Conservation (phyloP, 2,888 invertebrate species). For the Epirrhoe alternata region DNA sequence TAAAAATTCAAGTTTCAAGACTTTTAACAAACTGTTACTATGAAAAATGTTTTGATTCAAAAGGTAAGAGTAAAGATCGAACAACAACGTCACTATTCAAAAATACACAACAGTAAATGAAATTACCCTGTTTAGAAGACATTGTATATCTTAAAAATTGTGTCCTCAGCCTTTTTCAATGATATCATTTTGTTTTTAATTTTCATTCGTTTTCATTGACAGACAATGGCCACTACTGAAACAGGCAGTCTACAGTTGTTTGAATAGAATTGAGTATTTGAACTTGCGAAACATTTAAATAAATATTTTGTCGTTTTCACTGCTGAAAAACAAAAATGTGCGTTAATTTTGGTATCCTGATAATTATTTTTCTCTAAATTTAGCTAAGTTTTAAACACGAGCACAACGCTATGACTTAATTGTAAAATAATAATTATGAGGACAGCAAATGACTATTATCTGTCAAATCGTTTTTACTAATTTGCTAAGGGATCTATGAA, state of each 20-base stretch:
- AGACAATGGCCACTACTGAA: constrained; percentile 51
- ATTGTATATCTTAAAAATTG: constrained; percentile 84
- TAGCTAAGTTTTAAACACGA: not conserved
- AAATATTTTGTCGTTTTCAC: not conserved
- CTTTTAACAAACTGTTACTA: constrained; percentile 42
- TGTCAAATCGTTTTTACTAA: constrained; percentile 68
- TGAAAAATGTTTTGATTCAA: constrained; percentile 54
- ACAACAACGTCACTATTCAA: constrained; percentile 58
- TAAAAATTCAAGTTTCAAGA: constrained; percentile 23
- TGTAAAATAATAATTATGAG: constrained; percentile 1
- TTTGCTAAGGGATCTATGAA: constrained; percentile 79
- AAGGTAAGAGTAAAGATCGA: constrained; percentile 60
- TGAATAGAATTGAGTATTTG: constrained; percentile 20
- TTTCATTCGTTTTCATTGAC: constrained; percentile 55
- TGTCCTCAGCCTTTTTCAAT: constrained; percentile 84
- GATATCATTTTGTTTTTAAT: constrained; percentile 75
- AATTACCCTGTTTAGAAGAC: constrained; percentile 84
- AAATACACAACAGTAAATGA: constrained; percentile 80
- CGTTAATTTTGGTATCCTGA: not conserved
- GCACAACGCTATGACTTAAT: not conserved
- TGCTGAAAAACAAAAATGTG: not conserved
- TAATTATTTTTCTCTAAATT: not conserved
- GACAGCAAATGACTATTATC: constrained; percentile 54
- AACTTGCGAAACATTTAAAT: not conserved
- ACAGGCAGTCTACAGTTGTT: constrained; percentile 7